Percentiles rank a stretch among this genome's conserved stretches.
Conservation (phyloP, 2,113 vertebrate species). For the Galbula dea region DNA sequence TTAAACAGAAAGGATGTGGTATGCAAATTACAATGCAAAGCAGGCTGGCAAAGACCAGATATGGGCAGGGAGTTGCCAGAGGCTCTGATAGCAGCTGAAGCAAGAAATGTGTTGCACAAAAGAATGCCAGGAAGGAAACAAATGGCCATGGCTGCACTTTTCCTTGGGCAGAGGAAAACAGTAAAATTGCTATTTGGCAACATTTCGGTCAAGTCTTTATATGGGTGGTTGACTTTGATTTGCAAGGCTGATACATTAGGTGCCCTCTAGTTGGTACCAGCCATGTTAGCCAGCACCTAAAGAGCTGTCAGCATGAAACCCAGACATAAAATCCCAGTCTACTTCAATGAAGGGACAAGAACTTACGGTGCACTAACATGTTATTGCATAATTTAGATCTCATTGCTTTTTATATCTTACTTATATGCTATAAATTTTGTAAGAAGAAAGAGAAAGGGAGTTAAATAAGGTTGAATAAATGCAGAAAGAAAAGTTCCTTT, state of each 20-base stretch:
- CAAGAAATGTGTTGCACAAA: slow-evolving; percentile 63
- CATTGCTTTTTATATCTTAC: slow-evolving; percentile 43
- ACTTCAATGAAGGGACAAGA: neutral
- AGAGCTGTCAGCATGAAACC: neutral
- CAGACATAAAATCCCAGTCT: neutral
- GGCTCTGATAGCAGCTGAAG: slow-evolving; percentile 54
- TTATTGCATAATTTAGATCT: slow-evolving; percentile 46
- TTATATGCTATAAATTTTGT: slow-evolving; percentile 17
- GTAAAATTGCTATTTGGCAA: neutral
- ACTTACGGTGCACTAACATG: neutral
- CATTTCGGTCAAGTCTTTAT: neutral
- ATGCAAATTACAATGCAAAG: slow-evolving; percentile 49
- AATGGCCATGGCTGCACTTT: neutral
- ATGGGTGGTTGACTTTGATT: slow-evolving; percentile 10
- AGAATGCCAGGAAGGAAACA: slow-evolving; percentile 31
- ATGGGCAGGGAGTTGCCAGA: slow-evolving; percentile 26
- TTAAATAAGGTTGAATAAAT: slow-evolving; percentile 20
- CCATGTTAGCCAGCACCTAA: neutral
- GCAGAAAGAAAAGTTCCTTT: neutral
- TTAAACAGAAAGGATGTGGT: slow-evolving; percentile 25
- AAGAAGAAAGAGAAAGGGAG: neutral
- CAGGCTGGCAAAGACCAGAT: slow-evolving; percentile 37
- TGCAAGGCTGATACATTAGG: neutral
- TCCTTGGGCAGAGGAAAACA: neutral
- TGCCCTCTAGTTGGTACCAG: neutral